Percentiles rank a stretch among this genome's conserved stretches.
Conservation (phyloP, 2,888 invertebrate species). For the Stegophylla sp. region DNA sequence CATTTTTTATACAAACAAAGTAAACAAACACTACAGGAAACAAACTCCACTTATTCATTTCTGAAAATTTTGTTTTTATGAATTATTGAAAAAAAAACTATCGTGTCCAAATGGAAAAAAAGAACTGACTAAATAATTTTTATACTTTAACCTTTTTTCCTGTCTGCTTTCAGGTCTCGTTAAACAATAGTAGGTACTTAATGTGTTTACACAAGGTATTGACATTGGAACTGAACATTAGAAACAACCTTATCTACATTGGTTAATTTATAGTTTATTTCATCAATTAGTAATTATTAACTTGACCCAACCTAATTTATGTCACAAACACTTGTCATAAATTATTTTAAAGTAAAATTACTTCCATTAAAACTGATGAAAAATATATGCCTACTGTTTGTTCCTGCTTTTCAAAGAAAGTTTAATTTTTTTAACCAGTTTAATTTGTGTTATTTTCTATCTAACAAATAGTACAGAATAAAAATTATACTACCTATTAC, state of each 20-base stretch:
- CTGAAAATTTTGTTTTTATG: neutral
- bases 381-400: too few species aligned
- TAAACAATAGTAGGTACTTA: constrained; percentile 19
- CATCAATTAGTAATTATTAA: too few species aligned
- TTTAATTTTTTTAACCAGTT: too few species aligned
- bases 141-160: neutral
- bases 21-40: constrained; percentile 17
- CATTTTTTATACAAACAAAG: constrained; percentile 3
- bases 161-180: neutral
- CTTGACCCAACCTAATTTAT: too few species aligned
- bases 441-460: too few species aligned
- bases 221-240: constrained; percentile 8
- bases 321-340: too few species aligned
- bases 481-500: too few species aligned
- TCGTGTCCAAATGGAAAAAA: neutral
- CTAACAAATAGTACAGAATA: too few species aligned
- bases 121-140: constrained; percentile 4
- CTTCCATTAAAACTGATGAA: too few species aligned
- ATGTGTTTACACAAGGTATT: constrained; percentile 38
- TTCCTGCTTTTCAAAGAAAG: too few species aligned
- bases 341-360: too few species aligned
- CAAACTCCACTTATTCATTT: constrained; percentile 38
- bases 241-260: neutral
- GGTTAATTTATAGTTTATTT: too few species aligned
- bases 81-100: neutral